phyloP scores from a whole-genome alignment of 1,140 invertebrate genomes.

The Tetragnatha versicolor region DNA sequence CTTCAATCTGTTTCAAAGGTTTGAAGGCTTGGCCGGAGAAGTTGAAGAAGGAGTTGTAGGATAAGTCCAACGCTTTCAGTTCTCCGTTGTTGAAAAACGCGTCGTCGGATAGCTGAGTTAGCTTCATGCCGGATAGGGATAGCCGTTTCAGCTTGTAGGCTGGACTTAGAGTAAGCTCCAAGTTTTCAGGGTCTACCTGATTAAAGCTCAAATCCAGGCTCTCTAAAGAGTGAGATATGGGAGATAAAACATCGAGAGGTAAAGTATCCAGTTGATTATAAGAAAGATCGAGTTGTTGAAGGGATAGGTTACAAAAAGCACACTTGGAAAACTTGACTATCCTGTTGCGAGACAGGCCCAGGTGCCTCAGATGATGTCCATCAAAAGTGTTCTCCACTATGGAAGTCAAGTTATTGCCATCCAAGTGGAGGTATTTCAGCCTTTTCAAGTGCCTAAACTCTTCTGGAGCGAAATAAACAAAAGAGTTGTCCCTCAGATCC shows the following conservation, averaged over 20 bases:
- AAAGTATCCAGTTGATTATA: constrained; percentile 76
- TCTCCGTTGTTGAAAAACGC: constrained; percentile 56
- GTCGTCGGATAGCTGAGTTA: constrained; percentile 53
- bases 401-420: constrained; percentile 76
- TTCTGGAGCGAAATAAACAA: constrained; percentile 69
- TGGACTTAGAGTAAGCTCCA: constrained; percentile 68
- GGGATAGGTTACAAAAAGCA: constrained; percentile 74
- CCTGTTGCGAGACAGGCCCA: constrained; percentile 74
- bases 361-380: constrained; percentile 65
- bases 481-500: constrained; percentile 72
- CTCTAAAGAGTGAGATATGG: constrained; percentile 70
- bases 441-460: constrained; percentile 65
- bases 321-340: constrained; percentile 75
- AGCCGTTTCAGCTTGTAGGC: constrained; percentile 69
- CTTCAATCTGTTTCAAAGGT: constrained; percentile 68
- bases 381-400: constrained; percentile 77
- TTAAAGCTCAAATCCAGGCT: constrained; percentile 76
- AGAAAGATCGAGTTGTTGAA: constrained; percentile 73
- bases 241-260: constrained; percentile 70
- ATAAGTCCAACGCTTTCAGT: constrained; percentile 59
- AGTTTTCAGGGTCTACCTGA: constrained; percentile 63
- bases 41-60: constrained; percentile 66
- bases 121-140: constrained; percentile 65
- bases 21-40: constrained; percentile 69
- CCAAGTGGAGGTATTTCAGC: constrained; percentile 73